Base-by-base conservation (phyloP, 2,888 invertebrate genomes). In the Caenorhabditis uteleia region DNA sequence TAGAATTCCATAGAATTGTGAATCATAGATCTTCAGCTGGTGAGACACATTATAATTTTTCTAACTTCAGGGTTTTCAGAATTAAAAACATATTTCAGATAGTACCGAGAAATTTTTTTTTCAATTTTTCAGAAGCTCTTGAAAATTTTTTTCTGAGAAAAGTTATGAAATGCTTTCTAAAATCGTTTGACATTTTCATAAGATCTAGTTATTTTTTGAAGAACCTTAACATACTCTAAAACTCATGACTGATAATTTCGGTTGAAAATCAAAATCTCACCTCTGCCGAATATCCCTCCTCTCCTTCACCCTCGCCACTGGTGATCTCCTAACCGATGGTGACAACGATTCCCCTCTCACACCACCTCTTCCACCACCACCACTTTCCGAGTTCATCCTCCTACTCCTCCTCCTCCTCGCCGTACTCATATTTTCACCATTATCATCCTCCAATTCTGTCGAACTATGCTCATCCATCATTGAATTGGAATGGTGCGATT, bases 401-500 rank as follows among this genome's bases (percentile, higher is more conserved):
- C 53, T 60, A 53, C 53, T 68, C 45, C 50, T 47, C n/a, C 64
- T 34, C 42, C 66, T 29, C 36, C 59, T 23, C 6, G 59, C 51
- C 4, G 57, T 66, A 33, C 55, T 58, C 34, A 29, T 50, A 21
- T 44, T 50, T 16, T 40, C 40, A 6, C 6, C 33, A 12, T 45
- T 33, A 10, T 64, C 66, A 25, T 69, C 50, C 36, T 70, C 75
- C 18, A 73, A 67, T 39, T 77, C 75, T 1, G 72, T 73, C 5
- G 70, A 60, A 8, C 69, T 69, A 42, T 79, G 78, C 34, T 75
- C 80, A 44, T 79, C 79, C 80, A 82, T 77, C 70, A 80, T 73
- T 20, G 79, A 79, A 54, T 78, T 81, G 27, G 76, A 74, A 66
- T 80, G 81, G 50, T 82, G 82, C 4, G 78, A 78, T 56, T 82